A percentile compares a stretch with the other conserved stretches of the same genome.
Conservation (phyloP, 1,140 invertebrate genomes). For the Cecropterus lyciades region DNA sequence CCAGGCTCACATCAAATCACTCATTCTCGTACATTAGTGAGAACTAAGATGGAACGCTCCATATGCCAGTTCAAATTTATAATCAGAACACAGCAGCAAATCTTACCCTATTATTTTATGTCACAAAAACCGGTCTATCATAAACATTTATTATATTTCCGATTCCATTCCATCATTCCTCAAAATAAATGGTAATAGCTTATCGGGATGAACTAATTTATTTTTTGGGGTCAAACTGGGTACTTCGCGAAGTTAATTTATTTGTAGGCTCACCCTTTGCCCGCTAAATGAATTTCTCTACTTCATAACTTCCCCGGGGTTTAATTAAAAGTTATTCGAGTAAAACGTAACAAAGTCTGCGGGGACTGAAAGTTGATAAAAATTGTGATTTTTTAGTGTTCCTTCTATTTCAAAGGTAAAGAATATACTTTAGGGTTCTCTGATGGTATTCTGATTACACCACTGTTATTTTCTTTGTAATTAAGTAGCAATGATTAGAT, state of each 20-base stretch:
- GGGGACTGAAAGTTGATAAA: constrained; percentile 31
- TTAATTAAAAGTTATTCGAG: constrained; percentile 46
- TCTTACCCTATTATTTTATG: too few relatives aligned
- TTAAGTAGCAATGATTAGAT: too few relatives aligned
- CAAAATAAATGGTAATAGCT: constrained; percentile 30
- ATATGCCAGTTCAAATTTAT: too few relatives aligned
- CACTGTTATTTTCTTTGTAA: too few relatives aligned
- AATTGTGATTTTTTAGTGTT: constrained; percentile 27
- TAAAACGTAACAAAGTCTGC: constrained; percentile 38
- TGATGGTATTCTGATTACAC: too few relatives aligned
- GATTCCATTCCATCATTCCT: constrained; percentile 2
- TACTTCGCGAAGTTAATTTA: constrained; percentile 35
- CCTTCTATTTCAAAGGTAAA: neutral
- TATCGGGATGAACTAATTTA: constrained; percentile 33
- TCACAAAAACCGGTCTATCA: neutral
- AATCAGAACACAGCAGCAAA: too few relatives aligned
- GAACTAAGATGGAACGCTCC: too few relatives aligned
- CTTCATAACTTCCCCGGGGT: constrained; percentile 38
- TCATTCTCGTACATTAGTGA: too few relatives aligned
- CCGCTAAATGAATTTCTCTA: constrained; percentile 37
- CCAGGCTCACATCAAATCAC: too few relatives aligned
- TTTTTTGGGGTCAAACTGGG: constrained; percentile 30
- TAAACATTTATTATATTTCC: neutral
- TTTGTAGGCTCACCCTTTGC: constrained; percentile 37
- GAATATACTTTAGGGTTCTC: neutral